Percentiles rank a stretch among this genome's conserved stretches.
These are phyloP conservation scores for Mercenaria mercenaria DNA, from an alignment of 1,140 invertebrate genomes.

Conservation along the genomic window DNA sequence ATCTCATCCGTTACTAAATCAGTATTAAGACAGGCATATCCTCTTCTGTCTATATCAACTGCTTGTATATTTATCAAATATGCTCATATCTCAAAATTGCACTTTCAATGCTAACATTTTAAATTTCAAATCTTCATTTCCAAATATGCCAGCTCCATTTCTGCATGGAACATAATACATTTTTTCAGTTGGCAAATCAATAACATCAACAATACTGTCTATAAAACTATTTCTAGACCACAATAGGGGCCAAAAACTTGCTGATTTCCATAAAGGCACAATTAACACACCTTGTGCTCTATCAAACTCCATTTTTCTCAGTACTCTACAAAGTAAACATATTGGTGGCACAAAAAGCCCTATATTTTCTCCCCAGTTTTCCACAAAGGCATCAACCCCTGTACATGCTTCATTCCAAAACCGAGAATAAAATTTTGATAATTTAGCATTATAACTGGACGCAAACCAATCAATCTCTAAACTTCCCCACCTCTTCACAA, in stretches of 20 bases:
- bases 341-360: slow-evolving; percentile 57
- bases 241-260: slow-evolving; percentile 45
- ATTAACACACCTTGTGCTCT: slow-evolving; percentile 2
- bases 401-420: slow-evolving; percentile 22
- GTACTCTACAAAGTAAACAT: not conserved
- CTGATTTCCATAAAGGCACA: slow-evolving; percentile 33
- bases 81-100: not conserved
- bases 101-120: slow-evolving; percentile 53
- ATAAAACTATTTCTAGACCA: slow-evolving; percentile 2
- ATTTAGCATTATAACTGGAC: slow-evolving; percentile 32
- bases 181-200: slow-evolving; percentile 36
- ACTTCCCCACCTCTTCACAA: not conserved
- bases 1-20: not conserved
- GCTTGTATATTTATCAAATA: not conserved
- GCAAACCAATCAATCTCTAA: slow-evolving; percentile 54
- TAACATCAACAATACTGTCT: slow-evolving; percentile 4
- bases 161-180: slow-evolving; percentile 31
- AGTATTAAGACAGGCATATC: not conserved
- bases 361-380: not conserved
- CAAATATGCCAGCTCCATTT: slow-evolving; percentile 50
- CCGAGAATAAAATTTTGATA: slow-evolving; percentile 32
- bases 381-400: slow-evolving; percentile 44
- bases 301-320: slow-evolving; percentile 19
- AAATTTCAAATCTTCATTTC: slow-evolving; percentile 44
- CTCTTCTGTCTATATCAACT: not conserved